phyloP scores from a whole-genome alignment of 2,113 vertebrate species.

The Oncorhynchus tshawytscha region DNA sequence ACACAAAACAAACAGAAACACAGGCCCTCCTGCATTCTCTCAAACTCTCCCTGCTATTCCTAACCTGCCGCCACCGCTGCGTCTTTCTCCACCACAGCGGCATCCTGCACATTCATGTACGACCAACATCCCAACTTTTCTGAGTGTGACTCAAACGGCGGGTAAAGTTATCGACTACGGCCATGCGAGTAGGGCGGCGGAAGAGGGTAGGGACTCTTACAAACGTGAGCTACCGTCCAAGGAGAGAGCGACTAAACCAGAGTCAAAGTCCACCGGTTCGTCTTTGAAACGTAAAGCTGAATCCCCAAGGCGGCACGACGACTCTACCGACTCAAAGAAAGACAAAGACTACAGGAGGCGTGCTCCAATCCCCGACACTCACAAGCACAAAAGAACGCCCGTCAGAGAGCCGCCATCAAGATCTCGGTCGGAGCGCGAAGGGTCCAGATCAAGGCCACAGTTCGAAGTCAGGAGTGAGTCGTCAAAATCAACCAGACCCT shows the following conservation, averaged over 20 bases:
- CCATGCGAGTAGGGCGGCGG: constrained; percentile 80
- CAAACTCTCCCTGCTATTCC: constrained; percentile 42
- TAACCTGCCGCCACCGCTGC: constrained; percentile 32
- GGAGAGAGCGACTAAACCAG: constrained; percentile 64
- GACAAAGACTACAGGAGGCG: constrained; percentile 60
- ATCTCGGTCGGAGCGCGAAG: constrained; percentile 69
- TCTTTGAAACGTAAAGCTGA: constrained; percentile 34
- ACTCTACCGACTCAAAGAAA: constrained; percentile 52
- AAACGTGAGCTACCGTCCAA: constrained; percentile 61
- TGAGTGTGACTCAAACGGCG: constrained; percentile 66
- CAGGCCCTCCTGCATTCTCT: not conserved
- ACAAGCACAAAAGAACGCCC: constrained; percentile 45
- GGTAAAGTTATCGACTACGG: constrained; percentile 92
- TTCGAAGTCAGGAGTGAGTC: constrained; percentile 46
- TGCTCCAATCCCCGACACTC: constrained; percentile 27
- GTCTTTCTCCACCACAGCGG: not conserved
- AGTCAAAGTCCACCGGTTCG: constrained; percentile 11
- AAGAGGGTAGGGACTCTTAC: constrained; percentile 70
- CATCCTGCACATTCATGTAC: constrained; percentile 21
- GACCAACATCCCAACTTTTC: constrained; percentile 56
- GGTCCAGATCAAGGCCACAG: constrained; percentile 33
- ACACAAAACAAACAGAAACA: constrained; percentile 76
- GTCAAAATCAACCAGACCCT: constrained; percentile 68
- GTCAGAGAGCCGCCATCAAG: constrained; percentile 67
- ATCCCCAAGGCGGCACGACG: constrained; percentile 29